phyloP scores from a whole-genome alignment of 2,113 vertebrate species.

The Ancistrus triradiatus region DNA sequence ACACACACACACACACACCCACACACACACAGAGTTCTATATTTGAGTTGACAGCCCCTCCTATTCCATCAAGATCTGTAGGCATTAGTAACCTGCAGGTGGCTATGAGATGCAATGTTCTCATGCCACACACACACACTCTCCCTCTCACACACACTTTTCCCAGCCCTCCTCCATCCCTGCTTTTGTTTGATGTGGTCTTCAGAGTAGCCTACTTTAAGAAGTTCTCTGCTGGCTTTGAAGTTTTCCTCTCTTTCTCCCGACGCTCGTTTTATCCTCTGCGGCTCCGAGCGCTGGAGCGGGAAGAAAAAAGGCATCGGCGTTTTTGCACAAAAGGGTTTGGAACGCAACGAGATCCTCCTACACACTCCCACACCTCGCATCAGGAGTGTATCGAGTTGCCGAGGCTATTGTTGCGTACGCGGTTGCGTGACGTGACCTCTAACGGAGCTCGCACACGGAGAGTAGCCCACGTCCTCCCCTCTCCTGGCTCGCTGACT shows the following conservation, averaged over 20 bases:
- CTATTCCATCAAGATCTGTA: slow-evolving; percentile 39
- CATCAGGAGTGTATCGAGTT: slow-evolving; percentile 47
- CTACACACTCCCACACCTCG: slow-evolving; percentile 52
- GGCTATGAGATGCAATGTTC: slow-evolving; percentile 47
- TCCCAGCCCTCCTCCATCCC: slow-evolving; percentile 29
- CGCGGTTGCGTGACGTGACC: background rate
- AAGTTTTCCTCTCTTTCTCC: slow-evolving; percentile 51
- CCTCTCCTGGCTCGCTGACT: background rate
- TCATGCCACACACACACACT: slow-evolving; percentile 35
- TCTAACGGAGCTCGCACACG: background rate
- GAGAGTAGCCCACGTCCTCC: background rate
- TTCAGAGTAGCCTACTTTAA: slow-evolving; percentile 65
- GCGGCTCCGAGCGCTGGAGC: slow-evolving; percentile 41
- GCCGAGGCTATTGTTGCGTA: slow-evolving; percentile 19
- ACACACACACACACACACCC: too few relatives aligned
- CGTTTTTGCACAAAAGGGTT: slow-evolving; percentile 22
- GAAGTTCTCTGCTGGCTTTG: slow-evolving; percentile 68
- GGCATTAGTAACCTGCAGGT: slow-evolving; percentile 54
- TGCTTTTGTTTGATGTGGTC: slow-evolving; percentile 71
- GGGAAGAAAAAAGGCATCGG: slow-evolving; percentile 38
- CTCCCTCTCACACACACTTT: slow-evolving; percentile 23
- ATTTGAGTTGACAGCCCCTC: slow-evolving; percentile 61
- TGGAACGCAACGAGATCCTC: slow-evolving; percentile 53
- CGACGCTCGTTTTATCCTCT: slow-evolving; percentile 61
- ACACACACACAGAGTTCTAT: too few relatives aligned